Percentiles rank a stretch among this genome's conserved stretches.
Evolutionary conservation across 2,113 vertebrate species (phyloP).

Genomic region (Tinamus guttatus): DNA sequence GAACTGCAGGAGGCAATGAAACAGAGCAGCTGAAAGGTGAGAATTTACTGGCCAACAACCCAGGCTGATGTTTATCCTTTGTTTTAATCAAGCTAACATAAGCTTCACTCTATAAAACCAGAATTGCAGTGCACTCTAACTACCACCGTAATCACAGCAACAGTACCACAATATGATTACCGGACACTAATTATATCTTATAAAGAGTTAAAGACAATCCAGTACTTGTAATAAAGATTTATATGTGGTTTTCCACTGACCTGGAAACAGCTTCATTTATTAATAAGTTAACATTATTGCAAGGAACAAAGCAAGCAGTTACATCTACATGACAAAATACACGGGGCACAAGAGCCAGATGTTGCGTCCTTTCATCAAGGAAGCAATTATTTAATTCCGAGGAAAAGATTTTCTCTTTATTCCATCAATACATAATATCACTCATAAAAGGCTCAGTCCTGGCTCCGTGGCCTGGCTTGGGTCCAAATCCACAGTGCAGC

Average conservation of each 20-base stretch:
- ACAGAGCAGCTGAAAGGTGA: not conserved
- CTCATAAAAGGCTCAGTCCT: not conserved
- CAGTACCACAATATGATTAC: not conserved
- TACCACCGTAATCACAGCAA: constrained; percentile 16
- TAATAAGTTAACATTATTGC: constrained; percentile 19
- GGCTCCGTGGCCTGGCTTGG: not conserved
- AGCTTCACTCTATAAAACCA: constrained; percentile 52
- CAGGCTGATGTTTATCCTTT: not conserved
- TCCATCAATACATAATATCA: not conserved
- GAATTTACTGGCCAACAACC: not conserved
- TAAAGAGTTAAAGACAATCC: constrained; percentile 51
- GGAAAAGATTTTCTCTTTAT: not conserved
- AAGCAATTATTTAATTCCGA: constrained; percentile 36
- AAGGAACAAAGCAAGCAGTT: constrained; percentile 50
- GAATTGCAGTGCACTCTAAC: constrained; percentile 21
- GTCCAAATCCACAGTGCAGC: not conserved
- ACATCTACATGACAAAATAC: not conserved
- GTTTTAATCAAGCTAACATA: constrained; percentile 41
- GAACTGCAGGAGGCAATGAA: not conserved
- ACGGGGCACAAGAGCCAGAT: constrained; percentile 8
- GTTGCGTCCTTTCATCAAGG: constrained; percentile 25
- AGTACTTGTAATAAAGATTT: constrained; percentile 37
- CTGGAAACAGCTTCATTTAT: constrained; percentile 22
- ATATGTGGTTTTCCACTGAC: constrained; percentile 37
- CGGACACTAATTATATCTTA: constrained; percentile 24